These are phyloP conservation scores for Apodemus agrarius DNA, from an alignment of 2,797 vertebrate genomes.

Conservation along the genomic window DNA sequence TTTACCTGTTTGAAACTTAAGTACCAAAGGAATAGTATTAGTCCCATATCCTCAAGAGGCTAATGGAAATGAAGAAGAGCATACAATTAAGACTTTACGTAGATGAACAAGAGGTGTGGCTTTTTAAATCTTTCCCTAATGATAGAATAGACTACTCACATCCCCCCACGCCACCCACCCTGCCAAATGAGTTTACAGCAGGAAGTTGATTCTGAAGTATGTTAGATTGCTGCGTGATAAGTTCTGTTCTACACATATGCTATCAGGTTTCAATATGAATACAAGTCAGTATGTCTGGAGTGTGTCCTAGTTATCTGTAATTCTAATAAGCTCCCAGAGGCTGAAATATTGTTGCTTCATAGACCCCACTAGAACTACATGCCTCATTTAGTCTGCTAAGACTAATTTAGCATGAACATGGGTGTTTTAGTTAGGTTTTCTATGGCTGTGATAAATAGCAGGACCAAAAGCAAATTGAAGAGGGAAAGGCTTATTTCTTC, in stretches of 20 bases:
- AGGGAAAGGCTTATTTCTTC: neutral
- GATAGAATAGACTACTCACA: neutral
- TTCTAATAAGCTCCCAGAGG: conserved; percentile 9
- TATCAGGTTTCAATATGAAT: conserved; percentile 37
- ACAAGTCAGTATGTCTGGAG: neutral
- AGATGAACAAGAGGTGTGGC: neutral
- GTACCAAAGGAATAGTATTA: neutral
- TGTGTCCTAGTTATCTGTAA: neutral
- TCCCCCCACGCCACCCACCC: no score
- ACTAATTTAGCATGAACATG: neutral
- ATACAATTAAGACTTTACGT: neutral
- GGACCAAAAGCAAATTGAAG: neutral
- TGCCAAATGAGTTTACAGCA: neutral
- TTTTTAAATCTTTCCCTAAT: neutral
- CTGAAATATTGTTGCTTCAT: neutral
- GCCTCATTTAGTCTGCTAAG: neutral
- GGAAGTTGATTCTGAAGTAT: neutral
- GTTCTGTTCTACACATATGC: neutral
- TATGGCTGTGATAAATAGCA: neutral
- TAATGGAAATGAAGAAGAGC: neutral
- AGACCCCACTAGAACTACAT: neutral
- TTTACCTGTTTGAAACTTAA: neutral
- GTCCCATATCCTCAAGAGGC: neutral
- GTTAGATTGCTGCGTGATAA: neutral
- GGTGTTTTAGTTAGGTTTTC: neutral